A percentile compares a stretch with the other conserved stretches of the same genome.
phyloP scores from a whole-genome alignment of 30 jellyfish, hydroid and myxozoan genomes.

The Hydractinia echinata region DNA sequence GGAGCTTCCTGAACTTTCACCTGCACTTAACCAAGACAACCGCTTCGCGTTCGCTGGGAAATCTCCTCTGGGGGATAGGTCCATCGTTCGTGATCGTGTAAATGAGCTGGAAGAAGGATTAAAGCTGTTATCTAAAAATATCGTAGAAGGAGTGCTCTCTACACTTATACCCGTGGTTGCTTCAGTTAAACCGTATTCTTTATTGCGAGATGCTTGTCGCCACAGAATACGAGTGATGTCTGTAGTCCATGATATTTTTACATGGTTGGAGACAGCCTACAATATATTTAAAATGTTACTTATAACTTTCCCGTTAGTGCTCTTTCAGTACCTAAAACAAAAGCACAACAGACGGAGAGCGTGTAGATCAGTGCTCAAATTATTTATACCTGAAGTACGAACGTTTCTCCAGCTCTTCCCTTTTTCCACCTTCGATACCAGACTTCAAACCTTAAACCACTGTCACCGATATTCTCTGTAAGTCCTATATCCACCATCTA shows the following conservation, averaged over 20 bases:
- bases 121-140: constrained; percentile 44
- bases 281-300: background rate
- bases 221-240: constrained; percentile 67
- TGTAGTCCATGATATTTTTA: constrained; percentile 70
- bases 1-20: constrained; percentile 74
- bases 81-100: constrained; percentile 38
- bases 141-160: constrained; percentile 86
- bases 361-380: background rate
- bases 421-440: constrained; percentile 97
- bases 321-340: background rate
- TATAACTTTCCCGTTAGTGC: background rate
- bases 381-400: constrained; percentile 60
- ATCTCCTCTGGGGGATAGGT: constrained; percentile 23
- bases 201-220: constrained; percentile 72
- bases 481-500: constrained; percentile 83
- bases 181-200: constrained; percentile 84
- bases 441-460: constrained; percentile 73
- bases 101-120: background rate
- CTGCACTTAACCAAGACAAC: constrained; percentile 79
- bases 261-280: constrained; percentile 51
- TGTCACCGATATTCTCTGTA: constrained; percentile 88
- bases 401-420: constrained; percentile 57
- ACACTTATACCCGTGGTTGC: constrained; percentile 90
- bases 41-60: constrained; percentile 41
- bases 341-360: background rate